phyloP scores from a whole-genome alignment of 2,888 invertebrate genomes.

The Rhagium mordax region DNA sequence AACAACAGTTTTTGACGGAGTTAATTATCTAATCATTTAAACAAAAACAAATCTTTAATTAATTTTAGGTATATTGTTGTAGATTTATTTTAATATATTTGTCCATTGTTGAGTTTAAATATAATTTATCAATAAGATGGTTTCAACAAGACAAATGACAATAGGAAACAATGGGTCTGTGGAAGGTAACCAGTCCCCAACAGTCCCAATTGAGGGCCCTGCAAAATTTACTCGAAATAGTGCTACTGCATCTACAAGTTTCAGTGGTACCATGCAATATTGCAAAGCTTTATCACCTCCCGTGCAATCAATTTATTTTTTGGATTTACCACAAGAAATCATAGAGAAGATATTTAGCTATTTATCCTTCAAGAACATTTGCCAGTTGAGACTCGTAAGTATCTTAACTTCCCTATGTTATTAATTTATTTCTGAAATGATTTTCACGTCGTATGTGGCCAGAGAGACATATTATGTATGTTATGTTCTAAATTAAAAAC shows the following conservation, averaged over 20 bases:
- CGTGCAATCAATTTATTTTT: constrained; percentile 68
- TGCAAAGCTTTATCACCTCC: constrained; percentile 51
- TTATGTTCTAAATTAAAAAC: not conserved
- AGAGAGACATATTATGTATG: too few relatives aligned
- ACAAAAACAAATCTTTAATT: constrained; percentile 23
- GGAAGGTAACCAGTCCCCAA: constrained; percentile 59
- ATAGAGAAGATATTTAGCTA: constrained; percentile 85
- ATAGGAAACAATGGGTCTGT: constrained; percentile 68
- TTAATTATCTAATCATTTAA: constrained; percentile 42
- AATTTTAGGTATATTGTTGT: constrained; percentile 14
- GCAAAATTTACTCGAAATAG: constrained; percentile 65
- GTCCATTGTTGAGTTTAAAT: constrained; percentile 24
- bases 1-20: constrained; percentile 41
- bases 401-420: constrained; percentile 17
- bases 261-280: constrained; percentile 56
- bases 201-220: constrained; percentile 55
- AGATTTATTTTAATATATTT: constrained; percentile 17
- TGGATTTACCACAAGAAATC: constrained; percentile 86
- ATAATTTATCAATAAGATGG: constrained; percentile 71
- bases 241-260: constrained; percentile 41
- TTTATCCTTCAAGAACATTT: constrained; percentile 83
- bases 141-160: constrained; percentile 73
- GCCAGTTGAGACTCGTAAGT: constrained; percentile 86
- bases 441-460: not conserved
- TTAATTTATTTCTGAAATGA: not conserved